Evolutionary conservation across 53 echinoderm and acorn worm genomes (phyloP).

Genomic region (Echinarachnius parma): DNA sequence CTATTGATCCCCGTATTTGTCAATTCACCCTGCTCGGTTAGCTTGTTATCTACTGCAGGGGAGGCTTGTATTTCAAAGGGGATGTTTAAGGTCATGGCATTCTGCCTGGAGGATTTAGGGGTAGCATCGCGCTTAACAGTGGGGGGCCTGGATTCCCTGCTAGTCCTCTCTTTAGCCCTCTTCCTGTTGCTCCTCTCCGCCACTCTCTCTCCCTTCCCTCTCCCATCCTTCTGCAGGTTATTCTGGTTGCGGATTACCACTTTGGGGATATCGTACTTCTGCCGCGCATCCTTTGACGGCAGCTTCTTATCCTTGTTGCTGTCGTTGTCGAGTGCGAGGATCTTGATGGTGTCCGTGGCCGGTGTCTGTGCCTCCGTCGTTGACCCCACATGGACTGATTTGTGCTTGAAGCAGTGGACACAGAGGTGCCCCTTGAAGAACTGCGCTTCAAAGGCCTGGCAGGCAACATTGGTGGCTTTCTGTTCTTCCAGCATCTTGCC

Average conservation of each 20-base stretch:
- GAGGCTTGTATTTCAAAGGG: conserved; percentile 23
- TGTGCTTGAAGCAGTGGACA: conserved; percentile 79
- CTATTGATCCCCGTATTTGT: conserved; percentile 26
- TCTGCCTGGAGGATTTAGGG: conserved; percentile 9
- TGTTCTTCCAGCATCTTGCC: conserved; percentile 38
- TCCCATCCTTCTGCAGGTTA: conserved; percentile 42
- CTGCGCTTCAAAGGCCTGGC: conserved; percentile 69
- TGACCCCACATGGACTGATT: conserved; percentile 58
- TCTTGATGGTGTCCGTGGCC: conserved; percentile 18
- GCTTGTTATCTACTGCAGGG: conserved; percentile 25
- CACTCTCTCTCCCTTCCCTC: conserved; percentile 35
- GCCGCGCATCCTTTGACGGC: conserved; percentile 15
- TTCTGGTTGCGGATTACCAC: conserved; percentile 41
- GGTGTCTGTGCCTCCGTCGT: neutral
- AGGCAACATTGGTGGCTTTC: conserved; percentile 43
- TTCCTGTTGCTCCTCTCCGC: conserved; percentile 38
- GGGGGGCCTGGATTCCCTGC: conserved; percentile 20
- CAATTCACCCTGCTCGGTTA: conserved; percentile 13
- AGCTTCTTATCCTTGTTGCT: conserved; percentile 33
- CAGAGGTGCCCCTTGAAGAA: conserved; percentile 79
- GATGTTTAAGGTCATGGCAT: conserved; percentile 51
- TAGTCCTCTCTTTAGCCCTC: conserved; percentile 31
- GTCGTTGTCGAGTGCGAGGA: conserved; percentile 39
- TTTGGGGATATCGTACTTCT: conserved; percentile 43
- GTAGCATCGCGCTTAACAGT: conserved; percentile 45